phyloP scores from a whole-genome alignment of 1,140 invertebrate genomes.

The Paracyclopina nana region DNA sequence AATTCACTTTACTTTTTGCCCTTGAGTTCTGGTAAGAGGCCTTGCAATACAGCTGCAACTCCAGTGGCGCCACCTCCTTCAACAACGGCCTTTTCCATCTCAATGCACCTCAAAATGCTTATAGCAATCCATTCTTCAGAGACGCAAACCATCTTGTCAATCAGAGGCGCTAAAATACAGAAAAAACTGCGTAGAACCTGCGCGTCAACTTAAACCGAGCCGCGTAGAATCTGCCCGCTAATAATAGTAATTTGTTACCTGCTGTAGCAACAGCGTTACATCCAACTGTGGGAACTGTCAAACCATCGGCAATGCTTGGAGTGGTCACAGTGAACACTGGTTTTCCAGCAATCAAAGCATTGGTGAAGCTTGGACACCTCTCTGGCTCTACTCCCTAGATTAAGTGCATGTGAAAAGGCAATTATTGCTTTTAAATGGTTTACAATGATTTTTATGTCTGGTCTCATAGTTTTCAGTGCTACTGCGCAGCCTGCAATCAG shows the following conservation, averaged over 20 bases:
- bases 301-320: conserved; percentile 68
- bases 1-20: conserved; percentile 48
- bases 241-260: no score
- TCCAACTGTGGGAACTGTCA: conserved; percentile 71
- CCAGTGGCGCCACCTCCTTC: conserved; percentile 76
- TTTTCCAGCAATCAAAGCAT: conserved; percentile 45
- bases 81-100: conserved; percentile 77
- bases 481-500: conserved; percentile 66
- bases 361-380: conserved; percentile 58
- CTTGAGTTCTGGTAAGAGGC: conserved; percentile 54
- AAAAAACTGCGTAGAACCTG: no score
- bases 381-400: conserved; percentile 84
- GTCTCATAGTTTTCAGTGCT: conserved; percentile 62
- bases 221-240: no score
- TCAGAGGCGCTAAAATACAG: not conserved
- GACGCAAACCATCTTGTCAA: conserved; percentile 36
- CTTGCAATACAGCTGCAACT: conserved; percentile 62
- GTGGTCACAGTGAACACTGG: conserved; percentile 43
- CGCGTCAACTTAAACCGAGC: no score
- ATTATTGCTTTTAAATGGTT: not conserved
- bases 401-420: no score
- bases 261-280: conserved; percentile 64
- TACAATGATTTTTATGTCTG: conserved; percentile 41
- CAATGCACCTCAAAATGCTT: conserved; percentile 61
- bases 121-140: conserved; percentile 70